Base-by-base conservation (phyloP, 2,797 vertebrate species). In the Buceros bicornis region DNA sequence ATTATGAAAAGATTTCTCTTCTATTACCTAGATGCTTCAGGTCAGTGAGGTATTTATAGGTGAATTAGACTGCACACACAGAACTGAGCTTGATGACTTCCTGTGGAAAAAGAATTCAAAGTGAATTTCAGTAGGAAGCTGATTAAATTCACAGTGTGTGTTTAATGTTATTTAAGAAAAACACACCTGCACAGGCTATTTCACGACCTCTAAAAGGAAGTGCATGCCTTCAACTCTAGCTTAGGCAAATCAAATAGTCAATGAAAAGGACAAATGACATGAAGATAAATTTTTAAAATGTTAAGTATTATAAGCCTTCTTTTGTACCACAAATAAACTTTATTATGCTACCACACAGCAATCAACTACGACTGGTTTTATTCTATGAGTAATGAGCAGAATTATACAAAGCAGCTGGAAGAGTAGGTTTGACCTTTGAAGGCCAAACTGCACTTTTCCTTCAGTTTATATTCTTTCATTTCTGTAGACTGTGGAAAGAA, bases 371-470 rank as follows among this genome's bases (percentile, higher is more conserved):
- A 67, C 45, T 60, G 61, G 28, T 71, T 87, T 93, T 84, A 51
- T 33, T 66, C 47, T 43, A 28, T 51, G 60, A 93, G 58, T 56
- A 95, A 82, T 16, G 40, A 43, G 31, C 13, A 93, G 76, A 82
- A 77, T 51, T 82, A 94, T 89, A 70, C 51, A 78, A 87, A 89
- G 31, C 42, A 83, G 40, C 53, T 56, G 35, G 28, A 31, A 28
- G 25, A 78, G 53, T 10, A 71, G 65, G 65, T 83, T 42, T 94
- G 82, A 93, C 87, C 92, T 96, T 89, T 90, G 67, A 83, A 94
- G 94, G 66, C 24, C 0, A 1, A 94, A 67, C 33, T 86, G 40
- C 1, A 2, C 61, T 96, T 84, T 91, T 28, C 15, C 15, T 80
- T 57, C 5, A 29, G 37, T 61, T 73, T 29, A 15, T 43, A 35